These are phyloP conservation scores for Pavo muticus DNA, from an alignment of 2,113 vertebrate species.

Conservation along the genomic window DNA sequence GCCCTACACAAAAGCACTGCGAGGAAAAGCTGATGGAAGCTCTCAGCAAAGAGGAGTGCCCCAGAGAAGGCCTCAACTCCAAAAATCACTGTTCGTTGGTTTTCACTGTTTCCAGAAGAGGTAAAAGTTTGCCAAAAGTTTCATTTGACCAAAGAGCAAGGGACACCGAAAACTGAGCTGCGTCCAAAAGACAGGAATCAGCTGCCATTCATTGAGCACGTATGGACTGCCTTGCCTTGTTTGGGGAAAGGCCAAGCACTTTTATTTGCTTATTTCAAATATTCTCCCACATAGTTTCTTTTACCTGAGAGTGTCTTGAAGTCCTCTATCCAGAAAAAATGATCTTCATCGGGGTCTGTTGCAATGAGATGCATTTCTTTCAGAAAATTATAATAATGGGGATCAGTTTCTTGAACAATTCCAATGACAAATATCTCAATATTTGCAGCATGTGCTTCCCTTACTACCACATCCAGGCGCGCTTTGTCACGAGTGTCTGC, in stretches of 20 bases:
- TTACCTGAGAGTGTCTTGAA: conserved; percentile 85
- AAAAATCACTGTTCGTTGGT: not conserved
- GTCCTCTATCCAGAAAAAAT: conserved; percentile 85
- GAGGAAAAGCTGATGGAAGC: not conserved
- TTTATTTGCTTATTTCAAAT: not conserved
- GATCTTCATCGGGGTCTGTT: conserved; percentile 82
- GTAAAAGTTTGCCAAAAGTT: not conserved
- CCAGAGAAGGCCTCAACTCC: not conserved
- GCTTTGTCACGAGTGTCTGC: conserved; percentile 78
- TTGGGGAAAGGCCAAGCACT: not conserved
- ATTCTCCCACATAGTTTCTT: not conserved
- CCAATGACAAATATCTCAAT: conserved; percentile 87
- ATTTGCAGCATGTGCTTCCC: conserved; percentile 51
- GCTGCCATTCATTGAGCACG: not conserved
- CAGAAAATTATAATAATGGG: conserved; percentile 76
- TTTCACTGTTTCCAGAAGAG: not conserved
- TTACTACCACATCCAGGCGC: conserved; percentile 70
- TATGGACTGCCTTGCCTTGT: not conserved
- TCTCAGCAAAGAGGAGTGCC: not conserved
- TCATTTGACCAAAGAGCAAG: not conserved
- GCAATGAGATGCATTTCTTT: conserved; percentile 85
- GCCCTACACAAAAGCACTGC: not conserved
- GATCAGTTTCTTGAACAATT: conserved; percentile 79
- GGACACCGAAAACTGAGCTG: fast-evolving
- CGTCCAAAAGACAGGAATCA: not conserved